These are phyloP conservation scores for Benitochromis conjunctus DNA, from an alignment of 2,113 vertebrate genomes.

Conservation along the genomic window DNA sequence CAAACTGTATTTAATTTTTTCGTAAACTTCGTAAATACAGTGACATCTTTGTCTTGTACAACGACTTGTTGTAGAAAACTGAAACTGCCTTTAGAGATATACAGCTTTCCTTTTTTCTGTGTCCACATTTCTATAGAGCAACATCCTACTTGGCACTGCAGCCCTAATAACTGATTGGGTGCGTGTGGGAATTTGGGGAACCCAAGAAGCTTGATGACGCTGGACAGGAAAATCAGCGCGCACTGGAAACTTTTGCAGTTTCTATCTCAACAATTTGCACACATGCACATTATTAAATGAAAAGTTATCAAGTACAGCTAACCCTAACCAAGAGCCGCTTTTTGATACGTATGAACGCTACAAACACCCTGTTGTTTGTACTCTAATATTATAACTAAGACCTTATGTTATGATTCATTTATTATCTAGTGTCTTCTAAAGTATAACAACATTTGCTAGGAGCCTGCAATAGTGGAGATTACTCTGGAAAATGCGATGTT, in stretches of 20 bases:
- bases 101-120: neutral
- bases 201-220: conserved; percentile 9
- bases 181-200: conserved; percentile 37
- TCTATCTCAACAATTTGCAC: neutral
- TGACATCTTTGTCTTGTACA: neutral
- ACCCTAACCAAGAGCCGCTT: neutral
- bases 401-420: neutral
- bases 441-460: neutral
- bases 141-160: conserved; percentile 30
- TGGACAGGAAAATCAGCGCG: neutral
- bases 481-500: neutral
- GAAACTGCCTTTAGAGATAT: conserved; percentile 1
- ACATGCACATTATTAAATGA: conserved; percentile 1
- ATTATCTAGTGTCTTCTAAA: neutral
- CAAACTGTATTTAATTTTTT: conserved; percentile 17
- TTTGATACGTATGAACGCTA: neutral
- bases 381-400: neutral
- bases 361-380: neutral
- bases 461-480: neutral
- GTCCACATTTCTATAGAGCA: conserved; percentile 11
- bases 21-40: neutral
- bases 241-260: neutral
- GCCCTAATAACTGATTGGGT: conserved; percentile 38
- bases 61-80: neutral
- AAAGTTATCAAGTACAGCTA: neutral